Conservation (phyloP, 2,113 vertebrate genomes). For the Nipponia nippon region DNA sequence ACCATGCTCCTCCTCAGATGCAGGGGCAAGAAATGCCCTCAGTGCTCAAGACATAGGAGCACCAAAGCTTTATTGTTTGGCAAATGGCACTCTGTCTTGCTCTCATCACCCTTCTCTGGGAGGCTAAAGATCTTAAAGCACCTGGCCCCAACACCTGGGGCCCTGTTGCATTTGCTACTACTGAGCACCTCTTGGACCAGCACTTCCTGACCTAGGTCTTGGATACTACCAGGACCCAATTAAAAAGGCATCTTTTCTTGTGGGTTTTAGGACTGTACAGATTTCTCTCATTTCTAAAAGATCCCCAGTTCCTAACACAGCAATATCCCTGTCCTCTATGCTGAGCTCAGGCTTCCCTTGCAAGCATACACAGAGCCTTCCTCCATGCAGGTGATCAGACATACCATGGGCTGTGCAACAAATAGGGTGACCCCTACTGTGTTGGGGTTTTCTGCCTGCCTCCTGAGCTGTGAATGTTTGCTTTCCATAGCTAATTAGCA, state of each 20-base stretch:
- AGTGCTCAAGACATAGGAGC: not conserved
- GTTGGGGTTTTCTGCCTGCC: not conserved
- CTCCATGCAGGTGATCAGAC: not conserved
- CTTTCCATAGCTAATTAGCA: not conserved
- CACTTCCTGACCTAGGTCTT: not conserved
- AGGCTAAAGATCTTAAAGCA: not conserved
- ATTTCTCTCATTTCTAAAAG: not conserved
- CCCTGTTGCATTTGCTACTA: not conserved
- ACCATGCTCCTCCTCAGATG: not conserved
- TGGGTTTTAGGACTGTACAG: not conserved
- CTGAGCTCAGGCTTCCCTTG: not conserved
- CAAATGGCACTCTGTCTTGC: not conserved
- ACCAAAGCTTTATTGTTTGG: not conserved
- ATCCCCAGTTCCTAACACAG: not conserved
- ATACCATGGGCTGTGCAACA: not conserved
- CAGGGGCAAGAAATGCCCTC: not conserved
- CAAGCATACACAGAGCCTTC: rapidly evolving
- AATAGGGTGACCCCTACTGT: not conserved
- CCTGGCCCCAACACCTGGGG: not conserved
- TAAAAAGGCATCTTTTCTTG: not conserved
- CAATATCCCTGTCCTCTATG: not conserved
- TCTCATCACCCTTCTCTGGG: not conserved
- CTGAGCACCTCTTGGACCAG: not conserved
- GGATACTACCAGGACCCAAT: not conserved
- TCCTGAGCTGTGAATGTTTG: not conserved